These are phyloP conservation scores for Thryonomys swinderianus DNA, from an alignment of 2,113 vertebrate species.

Conservation along the genomic window DNA sequence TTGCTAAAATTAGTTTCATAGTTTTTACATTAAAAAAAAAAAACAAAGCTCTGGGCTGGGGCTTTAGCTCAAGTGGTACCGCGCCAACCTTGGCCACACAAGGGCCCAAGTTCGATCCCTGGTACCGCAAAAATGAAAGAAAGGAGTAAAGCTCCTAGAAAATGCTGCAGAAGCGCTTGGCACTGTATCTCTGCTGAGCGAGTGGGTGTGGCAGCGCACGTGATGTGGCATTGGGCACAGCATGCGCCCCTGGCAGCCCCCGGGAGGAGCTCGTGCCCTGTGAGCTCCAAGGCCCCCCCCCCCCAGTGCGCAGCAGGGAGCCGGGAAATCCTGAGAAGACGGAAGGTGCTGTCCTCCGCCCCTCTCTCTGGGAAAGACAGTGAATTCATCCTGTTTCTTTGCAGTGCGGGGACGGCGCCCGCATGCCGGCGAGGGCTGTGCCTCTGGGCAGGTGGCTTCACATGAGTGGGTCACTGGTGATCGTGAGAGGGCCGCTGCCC, in stretches of 20 bases:
- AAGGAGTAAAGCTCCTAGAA: neutral
- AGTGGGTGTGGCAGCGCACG: neutral
- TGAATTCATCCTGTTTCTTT: neutral
- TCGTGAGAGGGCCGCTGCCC: too few relatives aligned
- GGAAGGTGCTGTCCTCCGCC: neutral
- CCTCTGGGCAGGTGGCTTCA: too few relatives aligned
- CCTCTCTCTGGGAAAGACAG: too few relatives aligned
- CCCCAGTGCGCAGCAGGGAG: accelerated
- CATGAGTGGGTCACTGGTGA: too few relatives aligned
- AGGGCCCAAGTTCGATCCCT: too few relatives aligned
- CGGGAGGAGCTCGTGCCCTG: neutral
- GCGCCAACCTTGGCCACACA: too few relatives aligned
- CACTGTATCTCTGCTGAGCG: accelerated
- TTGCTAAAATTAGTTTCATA: neutral
- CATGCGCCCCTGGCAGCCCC: neutral
- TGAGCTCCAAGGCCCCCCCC: too few relatives aligned
- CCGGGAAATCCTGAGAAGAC: neutral
- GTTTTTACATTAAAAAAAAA: neutral
- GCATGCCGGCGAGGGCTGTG: neutral
- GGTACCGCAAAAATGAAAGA: too few relatives aligned
- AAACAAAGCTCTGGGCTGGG: too few relatives aligned
- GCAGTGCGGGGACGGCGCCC: neutral
- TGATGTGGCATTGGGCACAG: accelerated
- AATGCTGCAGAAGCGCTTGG: accelerated
- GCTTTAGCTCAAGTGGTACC: too few relatives aligned